These are phyloP conservation scores for Hydriomena furcata DNA, from an alignment of 2,888 invertebrate genomes.

Conservation along the genomic window DNA sequence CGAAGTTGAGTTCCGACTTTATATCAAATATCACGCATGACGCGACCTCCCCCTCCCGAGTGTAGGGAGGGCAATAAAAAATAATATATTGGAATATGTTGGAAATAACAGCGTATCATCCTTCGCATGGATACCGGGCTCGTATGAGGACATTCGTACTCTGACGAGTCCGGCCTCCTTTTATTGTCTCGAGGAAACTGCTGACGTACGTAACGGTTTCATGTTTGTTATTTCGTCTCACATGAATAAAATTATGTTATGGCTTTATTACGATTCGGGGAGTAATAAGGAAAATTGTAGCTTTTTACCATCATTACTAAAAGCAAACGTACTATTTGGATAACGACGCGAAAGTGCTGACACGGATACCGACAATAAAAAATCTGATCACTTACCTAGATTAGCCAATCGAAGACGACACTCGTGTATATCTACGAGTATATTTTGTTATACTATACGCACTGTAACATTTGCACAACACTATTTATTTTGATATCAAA, in stretches of 20 bases:
- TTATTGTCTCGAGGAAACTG: constrained; percentile 74
- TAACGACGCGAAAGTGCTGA: constrained; percentile 24
- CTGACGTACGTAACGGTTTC: constrained; percentile 65
- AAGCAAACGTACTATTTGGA: constrained; percentile 27
- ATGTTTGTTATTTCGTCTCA: constrained; percentile 64
- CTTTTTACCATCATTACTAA: constrained; percentile 36
- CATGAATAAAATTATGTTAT: constrained; percentile 66
- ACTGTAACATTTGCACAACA: constrained; percentile 20
- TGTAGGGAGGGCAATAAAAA: constrained; percentile 79
- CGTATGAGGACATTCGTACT: constrained; percentile 68
- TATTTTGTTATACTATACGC: constrained; percentile 1
- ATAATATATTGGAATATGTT: constrained; percentile 85
- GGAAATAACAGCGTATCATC: constrained; percentile 84
- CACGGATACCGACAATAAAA: constrained; percentile 20
- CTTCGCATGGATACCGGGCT: constrained; percentile 68
- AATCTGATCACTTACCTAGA: constrained; percentile 28
- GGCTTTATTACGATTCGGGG: constrained; percentile 51
- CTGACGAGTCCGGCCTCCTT: constrained; percentile 75
- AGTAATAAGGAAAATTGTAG: constrained; percentile 56
- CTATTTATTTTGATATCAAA: constrained; percentile 38
- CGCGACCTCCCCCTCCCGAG: constrained; percentile 61
- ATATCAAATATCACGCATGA: constrained; percentile 84
- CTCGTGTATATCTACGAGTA: too few relatives aligned
- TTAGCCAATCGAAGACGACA: constrained; percentile 9
- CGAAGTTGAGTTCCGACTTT: constrained; percentile 83